Conservation (phyloP, 2,888 invertebrate genomes). For the Eutolmus rufibarbis region DNA sequence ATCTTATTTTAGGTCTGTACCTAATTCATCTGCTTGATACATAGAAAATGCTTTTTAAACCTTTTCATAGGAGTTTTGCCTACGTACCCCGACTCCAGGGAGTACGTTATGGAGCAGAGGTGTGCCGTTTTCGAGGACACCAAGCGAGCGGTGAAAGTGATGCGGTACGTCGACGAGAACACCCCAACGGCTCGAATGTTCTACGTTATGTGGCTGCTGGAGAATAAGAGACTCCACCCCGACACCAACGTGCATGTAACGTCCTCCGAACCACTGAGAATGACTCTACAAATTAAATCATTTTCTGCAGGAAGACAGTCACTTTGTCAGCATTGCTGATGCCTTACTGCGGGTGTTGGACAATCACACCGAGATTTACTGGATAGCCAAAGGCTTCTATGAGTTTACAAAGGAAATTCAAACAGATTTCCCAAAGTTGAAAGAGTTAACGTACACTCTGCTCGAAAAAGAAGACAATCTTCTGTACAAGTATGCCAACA, state of each 20-base stretch:
- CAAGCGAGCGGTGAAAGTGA: conserved; percentile 72
- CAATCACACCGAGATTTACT: conserved; percentile 81
- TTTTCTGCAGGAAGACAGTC: conserved; percentile 64
- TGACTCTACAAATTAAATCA: not conserved
- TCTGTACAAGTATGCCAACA: conserved; percentile 68
- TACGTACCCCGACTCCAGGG: conserved; percentile 76
- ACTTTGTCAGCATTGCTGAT: conserved; percentile 72
- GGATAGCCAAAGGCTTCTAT: conserved; percentile 81
- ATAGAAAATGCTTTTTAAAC: not conserved
- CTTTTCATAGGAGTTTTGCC: conserved; percentile 71
- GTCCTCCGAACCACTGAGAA: not conserved
- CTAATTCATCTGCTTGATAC: not conserved
- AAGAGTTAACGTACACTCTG: conserved; percentile 71
- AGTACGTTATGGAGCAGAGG: conserved; percentile 78
- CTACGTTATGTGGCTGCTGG: conserved; percentile 82
- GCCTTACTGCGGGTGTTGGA: conserved; percentile 76
- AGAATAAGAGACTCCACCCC: conserved; percentile 71
- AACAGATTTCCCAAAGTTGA: conserved; percentile 70
- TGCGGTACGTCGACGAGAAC: conserved; percentile 71
- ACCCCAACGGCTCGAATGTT: conserved; percentile 74
- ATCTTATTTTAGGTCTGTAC: conserved; percentile 75
- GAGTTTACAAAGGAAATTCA: conserved; percentile 73
- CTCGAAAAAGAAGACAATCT: conserved; percentile 80
- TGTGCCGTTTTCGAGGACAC: conserved; percentile 79
- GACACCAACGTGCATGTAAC: conserved; percentile 64